Conservation (phyloP, 2,797 vertebrate species). For the Moxostoma hubbsi region DNA sequence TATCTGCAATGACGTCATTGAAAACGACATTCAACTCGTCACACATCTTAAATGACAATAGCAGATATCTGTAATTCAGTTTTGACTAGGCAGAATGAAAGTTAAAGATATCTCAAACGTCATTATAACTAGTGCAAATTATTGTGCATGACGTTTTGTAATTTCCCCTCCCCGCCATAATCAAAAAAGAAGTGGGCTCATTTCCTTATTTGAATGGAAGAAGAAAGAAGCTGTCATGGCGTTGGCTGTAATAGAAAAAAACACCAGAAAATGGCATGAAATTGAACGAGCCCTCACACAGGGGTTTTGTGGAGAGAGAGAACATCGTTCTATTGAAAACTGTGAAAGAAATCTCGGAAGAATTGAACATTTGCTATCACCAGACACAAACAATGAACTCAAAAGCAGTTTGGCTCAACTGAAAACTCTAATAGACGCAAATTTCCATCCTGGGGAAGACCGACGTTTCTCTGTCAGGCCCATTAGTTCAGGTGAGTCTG, state of each 20-base stretch:
- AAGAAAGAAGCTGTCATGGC: background rate
- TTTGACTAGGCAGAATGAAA: background rate
- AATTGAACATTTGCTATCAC: conserved; percentile 46
- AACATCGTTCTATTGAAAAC: too few relatives aligned
- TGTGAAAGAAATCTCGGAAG: conserved; percentile 33
- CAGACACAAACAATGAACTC: conserved; percentile 46
- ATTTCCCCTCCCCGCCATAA: background rate
- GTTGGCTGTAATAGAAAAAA: background rate
- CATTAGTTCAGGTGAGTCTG: background rate
- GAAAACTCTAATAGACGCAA: conserved; percentile 31
- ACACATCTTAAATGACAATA: too few relatives aligned
- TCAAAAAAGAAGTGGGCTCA: background rate
- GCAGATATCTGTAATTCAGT: too few relatives aligned
- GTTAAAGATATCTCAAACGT: background rate
- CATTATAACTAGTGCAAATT: conserved; percentile 1
- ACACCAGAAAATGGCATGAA: background rate
- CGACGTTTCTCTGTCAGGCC: conserved; percentile 18
- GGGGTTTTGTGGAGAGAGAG: too few relatives aligned
- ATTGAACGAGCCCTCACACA: background rate
- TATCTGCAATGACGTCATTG: too few relatives aligned
- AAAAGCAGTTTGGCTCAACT: conserved; percentile 44
- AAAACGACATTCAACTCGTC: too few relatives aligned
- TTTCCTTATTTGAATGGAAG: background rate
- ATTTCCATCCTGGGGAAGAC: conserved; percentile 24
- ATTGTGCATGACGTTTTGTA: background rate